Base-by-base conservation (phyloP, 1,140 invertebrate genomes). In the Heliconius melpomene region DNA sequence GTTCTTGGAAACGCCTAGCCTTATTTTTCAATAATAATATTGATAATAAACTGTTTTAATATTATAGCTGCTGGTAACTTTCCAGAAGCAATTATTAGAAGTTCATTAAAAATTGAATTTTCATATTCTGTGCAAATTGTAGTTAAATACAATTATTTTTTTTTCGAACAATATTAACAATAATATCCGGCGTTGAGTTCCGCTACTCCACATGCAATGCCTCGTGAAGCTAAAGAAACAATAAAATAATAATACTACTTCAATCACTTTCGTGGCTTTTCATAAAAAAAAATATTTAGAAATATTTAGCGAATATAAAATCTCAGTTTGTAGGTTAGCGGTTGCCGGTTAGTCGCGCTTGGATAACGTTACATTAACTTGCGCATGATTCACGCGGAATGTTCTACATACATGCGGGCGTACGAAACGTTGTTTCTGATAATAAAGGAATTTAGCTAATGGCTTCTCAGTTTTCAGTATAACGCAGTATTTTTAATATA, bases 281-380 rank as follows among this genome's bases (percentile, higher is more conserved):
- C 50, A 29, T 66, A 66, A 13, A 2, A 57, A 66, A 26, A 13
- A 26, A 26, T 18, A 66, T 66, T 66, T 66, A 66, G 23, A 66
- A 66, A 29, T 26, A 66, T 66, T 26, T 29, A 7, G 60, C 26
- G 0, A 66, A 29, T 66, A 66, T 66, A 8, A 29, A 38, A n/a
- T 40, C 20, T 40, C 26, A 46, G 26, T 46, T 77, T 77, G 23
- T 71, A 77, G 75, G 60, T 71, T 77, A 77, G 54, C 71, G 70
- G 75, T 71, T 77, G 71, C 32, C 71, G 50, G 75, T 50, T 50
- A 71, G 20, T 71, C 36, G 71, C 32, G 72, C 70, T 74, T 77
- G 76, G 72, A 66, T 77, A 38, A 74, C 71, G 46, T 77, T 50
- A 73, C 74, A 80, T 66, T 79, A 52, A 46, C 74, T 54, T 38